A percentile compares a stretch with the other conserved stretches of the same genome.
phyloP scores from a whole-genome alignment of 2,888 invertebrate genomes.

The Clanis bilineata region DNA sequence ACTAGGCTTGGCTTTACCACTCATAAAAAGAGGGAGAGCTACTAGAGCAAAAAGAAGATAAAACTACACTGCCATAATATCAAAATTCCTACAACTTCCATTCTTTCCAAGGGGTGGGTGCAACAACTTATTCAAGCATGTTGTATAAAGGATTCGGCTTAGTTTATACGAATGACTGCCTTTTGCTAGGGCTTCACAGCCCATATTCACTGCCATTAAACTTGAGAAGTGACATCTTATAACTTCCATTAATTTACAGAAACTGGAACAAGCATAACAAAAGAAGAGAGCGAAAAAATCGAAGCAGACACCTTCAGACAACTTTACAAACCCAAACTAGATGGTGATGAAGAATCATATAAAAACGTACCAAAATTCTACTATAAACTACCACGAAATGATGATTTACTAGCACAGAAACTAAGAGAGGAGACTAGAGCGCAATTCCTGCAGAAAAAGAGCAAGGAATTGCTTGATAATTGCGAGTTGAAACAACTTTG shows the following conservation, averaged over 20 bases:
- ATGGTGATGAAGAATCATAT: conserved; percentile 74
- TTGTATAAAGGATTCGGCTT: too few relatives aligned
- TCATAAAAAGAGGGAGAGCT: too few relatives aligned
- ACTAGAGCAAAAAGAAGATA: too few relatives aligned
- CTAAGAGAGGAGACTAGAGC: conserved; percentile 94
- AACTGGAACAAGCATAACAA: conserved; percentile 62
- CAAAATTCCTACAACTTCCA: too few relatives aligned
- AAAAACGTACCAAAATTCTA: conserved; percentile 89
- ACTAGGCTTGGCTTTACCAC: too few relatives aligned
- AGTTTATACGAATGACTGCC: too few relatives aligned
- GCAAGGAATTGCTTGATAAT: conserved; percentile 91
- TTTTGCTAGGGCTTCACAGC: too few relatives aligned
- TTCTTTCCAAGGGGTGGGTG: too few relatives aligned
- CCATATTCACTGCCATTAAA: too few relatives aligned
- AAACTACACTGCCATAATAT: too few relatives aligned
- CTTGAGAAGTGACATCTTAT: too few relatives aligned
- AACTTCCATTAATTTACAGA: conserved; percentile 47
- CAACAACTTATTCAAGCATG: too few relatives aligned
- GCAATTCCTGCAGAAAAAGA: conserved; percentile 92
- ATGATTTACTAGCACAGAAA: conserved; percentile 89
- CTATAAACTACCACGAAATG: conserved; percentile 88
- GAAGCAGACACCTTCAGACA: conserved; percentile 82
- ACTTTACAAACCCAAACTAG: conserved; percentile 77
- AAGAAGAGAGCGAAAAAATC: conserved; percentile 68
- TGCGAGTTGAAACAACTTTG: conserved; percentile 93